phyloP scores from a whole-genome alignment of 1,140 invertebrate species.

The Brachionus angularis region DNA sequence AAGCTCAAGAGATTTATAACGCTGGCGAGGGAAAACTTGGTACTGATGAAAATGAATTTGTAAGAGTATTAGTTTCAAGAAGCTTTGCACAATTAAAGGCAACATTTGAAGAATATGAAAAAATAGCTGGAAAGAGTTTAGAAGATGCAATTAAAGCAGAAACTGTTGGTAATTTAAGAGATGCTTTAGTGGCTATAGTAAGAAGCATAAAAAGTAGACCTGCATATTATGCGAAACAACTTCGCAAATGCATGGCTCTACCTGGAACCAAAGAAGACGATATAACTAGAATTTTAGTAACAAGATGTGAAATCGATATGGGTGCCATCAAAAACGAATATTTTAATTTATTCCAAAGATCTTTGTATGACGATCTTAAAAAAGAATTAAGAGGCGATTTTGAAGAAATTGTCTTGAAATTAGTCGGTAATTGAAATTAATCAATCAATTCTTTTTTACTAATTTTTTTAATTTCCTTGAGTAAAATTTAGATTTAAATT shows the following conservation, averaged over 20 bases:
- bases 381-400: constrained; percentile 32
- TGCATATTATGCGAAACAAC: constrained; percentile 23
- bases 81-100: constrained; percentile 26
- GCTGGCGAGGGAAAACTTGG: constrained; percentile 45
- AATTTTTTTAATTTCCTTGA: no score
- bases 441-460: no score
- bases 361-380: constrained; percentile 15
- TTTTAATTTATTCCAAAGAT: neutral
- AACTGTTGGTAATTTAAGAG: neutral
- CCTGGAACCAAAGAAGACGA: constrained; percentile 33
- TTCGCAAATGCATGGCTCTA: neutral
- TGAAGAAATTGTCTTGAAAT: neutral
- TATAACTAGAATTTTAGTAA: constrained; percentile 36
- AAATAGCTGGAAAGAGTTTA: constrained; percentile 18
- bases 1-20: constrained; percentile 48
- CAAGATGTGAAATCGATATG: constrained; percentile 36
- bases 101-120: constrained; percentile 25
- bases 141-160: neutral
- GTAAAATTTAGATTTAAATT: no score
- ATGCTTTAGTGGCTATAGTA: constrained; percentile 21
- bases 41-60: constrained; percentile 17
- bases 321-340: constrained; percentile 38
- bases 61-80: constrained; percentile 19
- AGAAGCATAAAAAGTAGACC: neutral
- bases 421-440: no score